Evolutionary conservation across 2,113 vertebrate species (phyloP), one percentile per base, ranked within the genome.

Genomic region (Passer domesticus): DNA sequence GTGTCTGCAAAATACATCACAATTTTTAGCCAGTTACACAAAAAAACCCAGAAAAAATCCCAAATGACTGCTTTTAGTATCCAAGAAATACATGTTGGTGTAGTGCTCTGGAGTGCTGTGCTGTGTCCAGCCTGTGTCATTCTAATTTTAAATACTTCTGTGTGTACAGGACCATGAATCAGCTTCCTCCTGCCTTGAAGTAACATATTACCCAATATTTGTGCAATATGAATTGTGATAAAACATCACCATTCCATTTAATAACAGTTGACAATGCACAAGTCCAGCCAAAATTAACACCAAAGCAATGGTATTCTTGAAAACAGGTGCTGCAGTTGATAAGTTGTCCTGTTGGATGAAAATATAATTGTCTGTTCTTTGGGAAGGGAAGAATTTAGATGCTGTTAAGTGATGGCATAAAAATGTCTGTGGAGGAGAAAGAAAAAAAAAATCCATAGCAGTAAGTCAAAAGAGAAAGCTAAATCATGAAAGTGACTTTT

Each of bases 251-350:
- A 13, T 66, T 85, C 44, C 4, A 2, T 76, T 84, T 83, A 76
- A 76, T 81, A 87, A 44, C n/a, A 69, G 21, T 39, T 92, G 63
- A 49, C 68, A 78, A 17, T 39, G 52, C 41, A 83, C 6, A 22
- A 63, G 19, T 22, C 37, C 77, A 83, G 41, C 47, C 56, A 89
- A 89, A 95, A 60, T 87, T 76, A 89, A 79, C 64, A 73, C 43
- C 62, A 35, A 91, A 85, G 47, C 56, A 31, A 23, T 75, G 73
- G 83, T 81, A 85, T 64, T 91, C 49, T 63, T 87, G 39, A 69
- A 87, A 95, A 74, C 58, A 60, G 78, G 62, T 95, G 90, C 72
- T 92, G 63, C 64, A 49, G 74, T 69, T 87, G 79, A 68, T 92
- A 94, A 79, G 13, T 74, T 67, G 27, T 43, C 72, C 31, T 72